Base-by-base conservation (phyloP, 2,797 vertebrate genomes). In the Glyptemys insculpta region DNA sequence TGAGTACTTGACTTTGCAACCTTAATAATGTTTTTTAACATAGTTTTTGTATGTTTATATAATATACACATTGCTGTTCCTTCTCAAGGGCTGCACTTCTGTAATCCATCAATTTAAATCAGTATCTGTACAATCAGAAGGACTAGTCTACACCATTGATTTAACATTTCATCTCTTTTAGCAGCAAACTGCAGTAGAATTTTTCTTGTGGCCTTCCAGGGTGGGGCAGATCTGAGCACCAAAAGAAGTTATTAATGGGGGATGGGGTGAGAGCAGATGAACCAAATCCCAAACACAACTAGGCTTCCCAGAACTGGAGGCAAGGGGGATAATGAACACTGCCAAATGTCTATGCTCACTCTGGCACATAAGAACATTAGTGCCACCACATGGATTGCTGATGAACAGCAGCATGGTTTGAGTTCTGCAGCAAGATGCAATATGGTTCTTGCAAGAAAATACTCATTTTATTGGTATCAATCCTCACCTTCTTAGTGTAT, bases 101-200 rank as follows among this genome's bases (percentile, higher is more conserved):
- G 93, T 83, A 94, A 96, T 93, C 94, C 95, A 96, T 95, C 94
- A 91, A 92, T 94, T 96, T 94, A 88, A 96, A 21, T 91, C 96
- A 96, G 93, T 84, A 94, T 59, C 52, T 44, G 76, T 79, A 85
- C 76, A 89, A 89, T 74, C 81, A 82, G 62, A 87, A 94, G 95
- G 90, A 83, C 87, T 18, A 79, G 53, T 49, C 31, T 94, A 93
- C 95, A 93, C 95, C 92, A 96, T 86, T 72, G 95, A 91, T 90
- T 96, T 88, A 87, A 90, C 91, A 95, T 91, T 91, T 84, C 68
- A 95, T 88, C 29, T 76, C 93, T 94, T 91, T 5, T 8, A 81
- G 83, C 91, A 79, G 91, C 94, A 94, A 89, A 94, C 8, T 65
- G 34, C 34, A 8, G 19, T 6, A 41, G 34, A 68, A 21, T 37